These are phyloP conservation scores for Andrena praecox DNA, from an alignment of 2,888 invertebrate genomes.

Conservation along the genomic window DNA sequence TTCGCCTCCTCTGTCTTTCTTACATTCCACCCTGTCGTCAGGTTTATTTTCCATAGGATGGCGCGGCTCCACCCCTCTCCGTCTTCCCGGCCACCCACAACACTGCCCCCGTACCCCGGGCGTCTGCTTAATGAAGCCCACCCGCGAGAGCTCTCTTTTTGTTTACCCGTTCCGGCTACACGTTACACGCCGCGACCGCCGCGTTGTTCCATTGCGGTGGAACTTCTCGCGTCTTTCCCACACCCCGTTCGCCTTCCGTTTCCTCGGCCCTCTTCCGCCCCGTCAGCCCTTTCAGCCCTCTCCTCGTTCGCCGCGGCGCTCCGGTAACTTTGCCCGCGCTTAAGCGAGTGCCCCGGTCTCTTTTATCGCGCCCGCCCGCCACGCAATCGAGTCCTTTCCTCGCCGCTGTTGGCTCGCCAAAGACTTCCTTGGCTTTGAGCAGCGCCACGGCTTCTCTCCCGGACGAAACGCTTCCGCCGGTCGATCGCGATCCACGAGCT, in stretches of 20 bases:
- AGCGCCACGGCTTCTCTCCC: conserved; percentile 6
- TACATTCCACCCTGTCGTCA: neutral
- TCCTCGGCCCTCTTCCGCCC: conserved; percentile 9
- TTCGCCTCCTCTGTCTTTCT: neutral
- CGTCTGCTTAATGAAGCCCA: conserved; percentile 83
- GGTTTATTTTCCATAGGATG: conserved; percentile 5
- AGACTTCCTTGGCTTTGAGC: conserved; percentile 49
- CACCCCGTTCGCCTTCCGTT: neutral
- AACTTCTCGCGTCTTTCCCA: conserved; percentile 27
- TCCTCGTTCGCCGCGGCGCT: conserved; percentile 28
- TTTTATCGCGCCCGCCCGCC: conserved; percentile 46
- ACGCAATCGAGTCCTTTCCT: conserved; percentile 42
- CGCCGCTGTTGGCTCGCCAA: conserved; percentile 47
- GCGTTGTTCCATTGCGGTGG: conserved; percentile 63
- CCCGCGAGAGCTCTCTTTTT: conserved; percentile 77
- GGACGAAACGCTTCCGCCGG: conserved; percentile 1
- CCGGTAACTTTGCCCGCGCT: conserved; percentile 38
- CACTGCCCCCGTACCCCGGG: conserved; percentile 71
- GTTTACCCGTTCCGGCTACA: conserved; percentile 68
- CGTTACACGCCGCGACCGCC: conserved; percentile 63
- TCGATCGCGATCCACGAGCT: conserved; percentile 5
- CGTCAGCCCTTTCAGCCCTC: neutral
- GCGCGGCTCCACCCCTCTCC: neutral
- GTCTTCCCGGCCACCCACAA: conserved; percentile 39
- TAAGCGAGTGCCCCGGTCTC: conserved; percentile 28